Base-by-base conservation (phyloP, 1,140 invertebrate genomes). In the Apis dorsata region DNA sequence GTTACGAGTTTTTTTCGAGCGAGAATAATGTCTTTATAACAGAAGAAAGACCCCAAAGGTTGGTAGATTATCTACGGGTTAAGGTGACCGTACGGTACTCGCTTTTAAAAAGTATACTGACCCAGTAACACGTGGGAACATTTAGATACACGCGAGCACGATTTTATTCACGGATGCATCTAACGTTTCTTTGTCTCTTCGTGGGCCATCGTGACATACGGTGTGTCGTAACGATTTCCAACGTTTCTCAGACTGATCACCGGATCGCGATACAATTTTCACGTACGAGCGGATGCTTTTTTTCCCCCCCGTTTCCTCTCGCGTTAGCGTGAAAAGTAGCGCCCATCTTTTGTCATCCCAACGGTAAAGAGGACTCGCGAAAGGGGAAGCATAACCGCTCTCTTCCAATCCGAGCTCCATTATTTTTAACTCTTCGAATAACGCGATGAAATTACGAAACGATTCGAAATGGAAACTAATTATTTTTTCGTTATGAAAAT, bases 91-190 rank as follows among this genome's bases (percentile, higher is more conserved):
- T 89, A 89, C 88, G 88, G 87, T 89, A 89, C 87, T 53, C 73
- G 75, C 72, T 73, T 88, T 86, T 85, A 88, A 88, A 88, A 89
- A 89, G 87, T 88, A 88, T 89, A 89, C 79, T 89, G 88, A 89
- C 88, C 88, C 83, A 88, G 87, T 89, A 89, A 89, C 75, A 89
- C 88, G 88, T 89, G 88, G 87, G 88, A 89, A 89, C 79, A 78
- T 84, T 89, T 88, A 89, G 82, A 86, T 44, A 44, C 79, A 71
- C 76, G 44, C 55, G n/a, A 55, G 84, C 81, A 79, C 86, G 75
- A 24, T 70, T 75, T 86, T 75, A 71, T 85, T 89, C 88, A 68
- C 76, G 72, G 88, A 86, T 88, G 88, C 88, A 82, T 81, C 85
- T 85, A 83, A 83, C 79, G 79, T 88, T 86, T 82, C 88, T 86